A percentile compares a stretch with the other conserved stretches of the same genome.
phyloP scores from a whole-genome alignment of 2,888 invertebrate genomes.

The Polyploca ridens region DNA sequence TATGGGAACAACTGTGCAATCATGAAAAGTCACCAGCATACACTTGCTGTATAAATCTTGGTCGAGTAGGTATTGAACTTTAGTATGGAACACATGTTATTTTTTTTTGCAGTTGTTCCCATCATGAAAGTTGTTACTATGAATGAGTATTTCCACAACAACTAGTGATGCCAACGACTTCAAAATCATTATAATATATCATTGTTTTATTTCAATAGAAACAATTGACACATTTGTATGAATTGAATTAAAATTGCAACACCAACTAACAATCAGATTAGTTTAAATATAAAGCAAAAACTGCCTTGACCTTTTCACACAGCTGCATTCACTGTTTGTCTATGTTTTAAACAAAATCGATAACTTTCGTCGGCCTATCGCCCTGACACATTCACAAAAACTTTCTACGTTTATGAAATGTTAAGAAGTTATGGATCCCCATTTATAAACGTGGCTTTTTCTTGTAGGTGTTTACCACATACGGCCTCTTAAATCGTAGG shows the following conservation, averaged over 20 bases:
- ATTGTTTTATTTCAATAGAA: not conserved
- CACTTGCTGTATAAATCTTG: too few species aligned
- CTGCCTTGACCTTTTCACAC: conserved; percentile 54
- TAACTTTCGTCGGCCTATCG: conserved; percentile 45
- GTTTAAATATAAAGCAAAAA: conserved; percentile 8
- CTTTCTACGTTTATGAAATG: not conserved
- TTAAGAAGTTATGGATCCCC: not conserved
- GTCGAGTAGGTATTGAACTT: too few species aligned
- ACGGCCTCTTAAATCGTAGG: conserved; percentile 3
- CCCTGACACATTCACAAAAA: not conserved
- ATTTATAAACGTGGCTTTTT: not conserved
- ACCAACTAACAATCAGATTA: not conserved
- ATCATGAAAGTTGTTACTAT: too few species aligned
- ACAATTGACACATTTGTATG: conserved; percentile 2
- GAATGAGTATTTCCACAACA: too few species aligned
- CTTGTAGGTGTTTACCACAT: not conserved
- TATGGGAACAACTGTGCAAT: too few species aligned
- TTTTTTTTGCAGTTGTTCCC: too few species aligned
- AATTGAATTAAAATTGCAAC: conserved; percentile 14
- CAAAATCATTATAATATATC: too few species aligned
- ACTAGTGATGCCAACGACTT: too few species aligned
- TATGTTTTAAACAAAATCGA: conserved; percentile 50
- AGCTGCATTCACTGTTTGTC: conserved; percentile 43
- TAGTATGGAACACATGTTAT: too few species aligned
- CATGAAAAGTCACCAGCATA: too few species aligned